These are phyloP conservation scores for Aptenodytes patagonicus DNA, from an alignment of 2,113 vertebrate genomes.

Conservation along the genomic window DNA sequence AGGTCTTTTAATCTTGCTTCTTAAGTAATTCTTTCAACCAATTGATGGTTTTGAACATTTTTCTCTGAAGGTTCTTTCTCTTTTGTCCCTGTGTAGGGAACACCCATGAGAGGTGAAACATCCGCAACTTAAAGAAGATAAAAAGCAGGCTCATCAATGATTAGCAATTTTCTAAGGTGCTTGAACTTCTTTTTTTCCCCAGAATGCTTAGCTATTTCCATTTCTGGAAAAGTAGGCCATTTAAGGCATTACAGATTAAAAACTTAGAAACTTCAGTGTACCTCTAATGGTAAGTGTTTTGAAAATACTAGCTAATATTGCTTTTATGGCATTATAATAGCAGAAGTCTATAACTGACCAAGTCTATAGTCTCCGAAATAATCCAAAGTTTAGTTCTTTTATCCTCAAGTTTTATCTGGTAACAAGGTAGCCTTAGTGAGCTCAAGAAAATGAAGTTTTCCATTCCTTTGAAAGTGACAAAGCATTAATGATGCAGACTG, in stretches of 20 bases:
- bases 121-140: not conserved
- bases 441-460: not conserved
- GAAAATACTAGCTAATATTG: not conserved
- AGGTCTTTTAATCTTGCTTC: not conserved
- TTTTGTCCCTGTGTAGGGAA: not conserved
- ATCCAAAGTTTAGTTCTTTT: not conserved
- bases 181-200: not conserved
- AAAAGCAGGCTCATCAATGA: not conserved
- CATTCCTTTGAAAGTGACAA: not conserved
- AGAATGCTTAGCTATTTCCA: not conserved
- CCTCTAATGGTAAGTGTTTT: not conserved
- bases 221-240: not conserved
- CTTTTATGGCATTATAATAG: not conserved
- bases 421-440: not conserved
- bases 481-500: not conserved
- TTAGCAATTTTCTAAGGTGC: not conserved
- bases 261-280: fast-evolving
- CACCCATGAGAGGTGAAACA: not conserved
- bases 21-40: not conserved
- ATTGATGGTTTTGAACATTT: not conserved
- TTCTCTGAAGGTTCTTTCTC: not conserved
- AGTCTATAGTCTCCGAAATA: not conserved
- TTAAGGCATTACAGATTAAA: not conserved
- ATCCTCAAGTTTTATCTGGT: not conserved
- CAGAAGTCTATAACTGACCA: not conserved